Percentiles rank a stretch among this genome's conserved stretches.
These are phyloP conservation scores for Cololabis saira DNA, from an alignment of 2,113 vertebrate genomes.

Conservation along the genomic window DNA sequence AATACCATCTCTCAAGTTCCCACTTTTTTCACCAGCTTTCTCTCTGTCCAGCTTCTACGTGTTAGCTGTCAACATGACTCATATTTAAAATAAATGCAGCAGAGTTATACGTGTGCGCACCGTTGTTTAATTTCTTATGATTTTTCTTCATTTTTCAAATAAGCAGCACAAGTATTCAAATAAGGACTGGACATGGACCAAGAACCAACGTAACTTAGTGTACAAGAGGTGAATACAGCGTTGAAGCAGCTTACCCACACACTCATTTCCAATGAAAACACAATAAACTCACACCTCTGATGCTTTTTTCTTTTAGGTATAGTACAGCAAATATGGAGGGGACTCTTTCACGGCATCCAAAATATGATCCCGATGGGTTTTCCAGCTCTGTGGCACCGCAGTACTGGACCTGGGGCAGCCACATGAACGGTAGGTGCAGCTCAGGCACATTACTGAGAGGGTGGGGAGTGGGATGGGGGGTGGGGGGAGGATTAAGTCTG, in stretches of 20 bases:
- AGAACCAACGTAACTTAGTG: slow-evolving; percentile 73
- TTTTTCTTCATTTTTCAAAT: slow-evolving; percentile 24
- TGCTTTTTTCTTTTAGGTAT: slow-evolving; percentile 52
- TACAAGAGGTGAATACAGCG: slow-evolving; percentile 83
- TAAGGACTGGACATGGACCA: slow-evolving; percentile 82
- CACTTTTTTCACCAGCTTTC: too few species aligned
- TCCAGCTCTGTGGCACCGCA: slow-evolving; percentile 82
- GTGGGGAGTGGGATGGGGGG: too few species aligned
- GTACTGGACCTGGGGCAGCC: slow-evolving; percentile 83
- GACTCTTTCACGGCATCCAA: slow-evolving; percentile 74
- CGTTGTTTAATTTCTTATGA: background rate
- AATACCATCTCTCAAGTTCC: too few species aligned
- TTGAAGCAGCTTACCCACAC: background rate
- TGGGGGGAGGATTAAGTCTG: background rate
- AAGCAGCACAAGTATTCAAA: slow-evolving; percentile 84
- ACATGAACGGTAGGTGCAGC: slow-evolving; percentile 68
- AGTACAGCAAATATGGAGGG: slow-evolving; percentile 86
- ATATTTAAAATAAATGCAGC: too few species aligned
- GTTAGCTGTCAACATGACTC: too few species aligned
- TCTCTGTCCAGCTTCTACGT: too few species aligned
- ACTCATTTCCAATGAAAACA: background rate
- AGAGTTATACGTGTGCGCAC: too few species aligned
- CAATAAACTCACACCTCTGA: too few species aligned
- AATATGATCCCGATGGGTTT: slow-evolving; percentile 78
- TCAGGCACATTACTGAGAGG: slow-evolving; percentile 9